A percentile compares a stretch with the other conserved stretches of the same genome.
These are phyloP conservation scores for Vespertilio murinus DNA, from an alignment of 2,797 vertebrate species.

Conservation along the genomic window DNA sequence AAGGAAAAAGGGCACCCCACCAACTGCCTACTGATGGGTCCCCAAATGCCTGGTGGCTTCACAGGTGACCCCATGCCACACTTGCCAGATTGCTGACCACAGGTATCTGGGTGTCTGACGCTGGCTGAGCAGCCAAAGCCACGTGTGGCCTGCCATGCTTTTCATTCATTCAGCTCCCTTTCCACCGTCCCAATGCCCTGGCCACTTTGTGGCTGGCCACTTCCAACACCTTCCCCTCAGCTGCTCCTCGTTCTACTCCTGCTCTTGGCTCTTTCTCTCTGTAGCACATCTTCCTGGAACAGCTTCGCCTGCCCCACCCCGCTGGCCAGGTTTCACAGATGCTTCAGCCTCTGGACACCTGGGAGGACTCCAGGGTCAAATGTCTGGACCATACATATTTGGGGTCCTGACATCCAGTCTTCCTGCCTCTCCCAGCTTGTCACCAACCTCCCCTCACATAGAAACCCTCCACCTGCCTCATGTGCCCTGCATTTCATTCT, in stretches of 20 bases:
- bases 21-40: too few species aligned
- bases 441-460: fast-evolving
- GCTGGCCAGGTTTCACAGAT: background rate
- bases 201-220: background rate
- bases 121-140: too few species aligned
- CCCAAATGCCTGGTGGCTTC: background rate
- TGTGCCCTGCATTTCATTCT: fast-evolving
- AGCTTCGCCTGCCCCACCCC: fast-evolving
- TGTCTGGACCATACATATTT: fast-evolving
- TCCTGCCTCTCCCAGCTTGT: background rate
- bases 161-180: background rate
- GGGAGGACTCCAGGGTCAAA: background rate
- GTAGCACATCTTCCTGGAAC: background rate
- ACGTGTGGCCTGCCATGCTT: fast-evolving
- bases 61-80: background rate
- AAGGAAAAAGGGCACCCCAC: background rate
- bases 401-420: fast-evolving
- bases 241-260: too few species aligned
- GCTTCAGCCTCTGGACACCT: background rate
- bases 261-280: too few species aligned
- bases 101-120: too few species aligned
- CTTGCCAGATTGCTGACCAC: background rate
- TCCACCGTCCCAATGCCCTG: too few species aligned
- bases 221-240: too few species aligned
- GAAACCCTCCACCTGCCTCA: fast-evolving